Evolutionary conservation across 2,113 vertebrate genomes (phyloP).

Genomic region (Thymallus thymallus): DNA sequence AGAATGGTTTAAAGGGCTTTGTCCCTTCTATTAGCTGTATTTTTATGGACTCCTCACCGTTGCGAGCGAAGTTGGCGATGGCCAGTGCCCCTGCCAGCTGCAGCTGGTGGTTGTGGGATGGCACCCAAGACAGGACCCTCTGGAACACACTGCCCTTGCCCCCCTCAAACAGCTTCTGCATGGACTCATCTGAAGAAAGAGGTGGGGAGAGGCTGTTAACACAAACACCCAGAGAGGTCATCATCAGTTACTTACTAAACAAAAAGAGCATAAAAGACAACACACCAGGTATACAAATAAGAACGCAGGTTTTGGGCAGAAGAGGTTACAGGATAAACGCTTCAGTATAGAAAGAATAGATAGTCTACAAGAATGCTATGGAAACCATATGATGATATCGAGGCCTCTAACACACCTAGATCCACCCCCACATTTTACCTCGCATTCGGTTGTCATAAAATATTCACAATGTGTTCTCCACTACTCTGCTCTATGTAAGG

Average conservation of each 20-base stretch:
- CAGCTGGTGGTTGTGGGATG: constrained; percentile 93
- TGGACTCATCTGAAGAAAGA: constrained; percentile 85
- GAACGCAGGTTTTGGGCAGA: too few relatives aligned
- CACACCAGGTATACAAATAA: not conserved
- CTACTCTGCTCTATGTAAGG: not conserved
- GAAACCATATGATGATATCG: too few relatives aligned
- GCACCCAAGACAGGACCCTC: constrained; percentile 93
- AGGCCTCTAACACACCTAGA: too few relatives aligned
- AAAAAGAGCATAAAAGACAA: not conserved
- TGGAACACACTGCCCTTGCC: constrained; percentile 96
- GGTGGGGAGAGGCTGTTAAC: not conserved
- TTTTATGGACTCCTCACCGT: constrained; percentile 74
- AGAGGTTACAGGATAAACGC: too few relatives aligned
- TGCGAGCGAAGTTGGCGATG: constrained; percentile 97
- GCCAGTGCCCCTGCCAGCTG: constrained; percentile 95
- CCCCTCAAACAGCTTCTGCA: constrained; percentile 98
- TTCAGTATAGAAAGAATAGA: too few relatives aligned
- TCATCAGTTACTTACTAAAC: too few relatives aligned
- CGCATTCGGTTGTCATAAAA: constrained; percentile 14
- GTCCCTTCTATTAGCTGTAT: too few relatives aligned
- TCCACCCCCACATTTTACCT: not conserved
- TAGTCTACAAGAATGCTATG: too few relatives aligned
- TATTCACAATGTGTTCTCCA: constrained; percentile 43
- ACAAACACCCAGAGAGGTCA: not conserved
- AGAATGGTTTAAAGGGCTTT: too few relatives aligned